A percentile compares a stretch with the other conserved stretches of the same genome.
Conservation (phyloP, 92 coral and sea anemone genomes). For the Micromussa lordhowensis region DNA sequence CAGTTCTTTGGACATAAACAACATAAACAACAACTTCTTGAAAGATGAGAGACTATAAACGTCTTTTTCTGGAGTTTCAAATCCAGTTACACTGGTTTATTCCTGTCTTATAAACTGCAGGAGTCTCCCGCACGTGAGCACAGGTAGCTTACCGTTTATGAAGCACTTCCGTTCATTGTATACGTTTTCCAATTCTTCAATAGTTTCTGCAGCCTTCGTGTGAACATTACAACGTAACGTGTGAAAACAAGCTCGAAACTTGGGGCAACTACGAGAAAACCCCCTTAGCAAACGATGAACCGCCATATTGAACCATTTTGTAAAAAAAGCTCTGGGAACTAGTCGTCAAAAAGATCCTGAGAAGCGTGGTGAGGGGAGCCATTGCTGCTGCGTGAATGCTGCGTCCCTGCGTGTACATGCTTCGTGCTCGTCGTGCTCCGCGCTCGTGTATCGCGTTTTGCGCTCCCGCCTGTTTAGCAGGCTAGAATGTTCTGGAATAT, state of each 20-base stretch:
- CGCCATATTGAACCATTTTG: conserved; percentile 25
- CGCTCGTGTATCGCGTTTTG: too few species aligned
- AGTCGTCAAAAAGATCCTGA: neutral
- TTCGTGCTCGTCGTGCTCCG: too few species aligned
- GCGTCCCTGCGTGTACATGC: too few species aligned
- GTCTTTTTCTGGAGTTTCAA: neutral
- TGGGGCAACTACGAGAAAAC: neutral
- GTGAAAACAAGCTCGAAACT: conserved; percentile 1
- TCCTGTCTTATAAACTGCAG: neutral
- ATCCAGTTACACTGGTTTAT: neutral
- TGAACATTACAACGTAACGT: conserved; percentile 12
- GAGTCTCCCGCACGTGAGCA: too few species aligned
- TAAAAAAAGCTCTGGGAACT: conserved; percentile 1
- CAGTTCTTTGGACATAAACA: neutral
- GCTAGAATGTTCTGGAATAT: neutral
- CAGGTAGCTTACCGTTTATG: conserved; percentile 30
- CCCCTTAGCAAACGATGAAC: conserved; percentile 5
- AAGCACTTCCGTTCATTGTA: conserved; percentile 36
- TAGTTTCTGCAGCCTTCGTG: conserved; percentile 5
- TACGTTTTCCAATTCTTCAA: conserved; percentile 31
- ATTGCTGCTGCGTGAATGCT: too few species aligned
- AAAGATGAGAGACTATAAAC: neutral
- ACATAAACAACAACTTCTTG: neutral
- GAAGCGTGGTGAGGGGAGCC: neutral
- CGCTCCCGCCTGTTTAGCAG: too few species aligned